Evolutionary conservation across 2,797 vertebrate species (phyloP).

Genomic region (Xenops minutus): DNA sequence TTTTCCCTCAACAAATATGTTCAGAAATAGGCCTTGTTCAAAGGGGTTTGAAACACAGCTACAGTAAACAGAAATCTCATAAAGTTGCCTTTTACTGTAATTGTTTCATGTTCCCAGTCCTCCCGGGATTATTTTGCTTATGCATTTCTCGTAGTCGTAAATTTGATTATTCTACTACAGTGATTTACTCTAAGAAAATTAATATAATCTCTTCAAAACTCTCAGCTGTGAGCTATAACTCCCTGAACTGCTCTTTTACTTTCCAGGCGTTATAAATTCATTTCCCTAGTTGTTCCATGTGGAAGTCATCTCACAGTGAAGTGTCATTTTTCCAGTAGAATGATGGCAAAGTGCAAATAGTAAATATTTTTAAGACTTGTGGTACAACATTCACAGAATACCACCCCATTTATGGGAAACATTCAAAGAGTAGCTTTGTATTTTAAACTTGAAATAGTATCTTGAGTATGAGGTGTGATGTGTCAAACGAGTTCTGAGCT

Average conservation of each 20-base stretch:
- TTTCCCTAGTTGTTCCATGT: not conserved
- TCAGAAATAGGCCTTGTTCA: not conserved
- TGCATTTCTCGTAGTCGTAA: not conserved
- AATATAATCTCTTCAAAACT: constrained; percentile 8
- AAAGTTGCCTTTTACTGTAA: not conserved
- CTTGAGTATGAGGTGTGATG: not conserved
- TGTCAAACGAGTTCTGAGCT: not conserved
- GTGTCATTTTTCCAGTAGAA: not conserved
- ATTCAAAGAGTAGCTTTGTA: not conserved
- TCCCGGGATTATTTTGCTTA: not conserved
- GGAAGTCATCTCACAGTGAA: not conserved
- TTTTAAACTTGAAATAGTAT: not conserved
- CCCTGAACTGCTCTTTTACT: not conserved
- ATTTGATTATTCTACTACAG: constrained; percentile 15
- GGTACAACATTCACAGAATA: not conserved
- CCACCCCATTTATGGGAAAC: not conserved
- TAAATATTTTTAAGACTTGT: not conserved
- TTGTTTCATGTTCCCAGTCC: not conserved
- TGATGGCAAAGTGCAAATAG: not conserved
- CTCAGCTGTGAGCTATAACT: not conserved
- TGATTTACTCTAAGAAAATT: constrained; percentile 10
- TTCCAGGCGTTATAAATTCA: not conserved
- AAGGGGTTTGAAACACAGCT: not conserved
- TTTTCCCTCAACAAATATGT: not conserved
- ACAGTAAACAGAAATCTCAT: not conserved